Percentiles rank a stretch among this genome's conserved stretches.
Conservation (phyloP, 2,113 vertebrate species). For the Riparia riparia region DNA sequence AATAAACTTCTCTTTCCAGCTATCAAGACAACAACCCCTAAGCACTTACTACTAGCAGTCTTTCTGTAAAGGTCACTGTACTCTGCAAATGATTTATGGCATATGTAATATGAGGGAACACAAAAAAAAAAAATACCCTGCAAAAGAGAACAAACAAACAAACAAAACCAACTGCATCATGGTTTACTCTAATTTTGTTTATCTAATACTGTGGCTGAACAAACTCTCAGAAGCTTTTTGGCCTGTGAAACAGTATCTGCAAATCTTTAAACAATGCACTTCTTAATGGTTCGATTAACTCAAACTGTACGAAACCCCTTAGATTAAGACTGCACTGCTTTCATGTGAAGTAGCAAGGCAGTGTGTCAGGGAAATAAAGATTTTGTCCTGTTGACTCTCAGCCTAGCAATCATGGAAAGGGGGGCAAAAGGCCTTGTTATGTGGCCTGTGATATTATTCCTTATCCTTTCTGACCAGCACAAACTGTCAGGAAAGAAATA, state of each 20-base stretch:
- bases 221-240: neutral
- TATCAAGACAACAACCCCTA: neutral
- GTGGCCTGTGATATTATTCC: neutral
- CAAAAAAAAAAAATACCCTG: neutral
- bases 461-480: constrained; percentile 2
- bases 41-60: neutral
- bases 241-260: neutral
- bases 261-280: constrained; percentile 28
- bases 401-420: neutral
- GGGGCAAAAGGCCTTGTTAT: neutral
- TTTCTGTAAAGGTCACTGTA: neutral
- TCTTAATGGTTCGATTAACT: constrained; percentile 14
- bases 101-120: neutral
- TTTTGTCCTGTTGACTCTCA: constrained; percentile 5
- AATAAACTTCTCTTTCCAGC: neutral
- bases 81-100: neutral
- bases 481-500: constrained; percentile 25
- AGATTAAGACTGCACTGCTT: neutral
- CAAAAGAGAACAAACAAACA: neutral
- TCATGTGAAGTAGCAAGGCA: neutral
- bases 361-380: neutral
- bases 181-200: neutral
- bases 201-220: neutral
- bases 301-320: neutral
- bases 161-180: neutral